Evolutionary conservation across 92 coral and sea anemone species (phyloP), one percentile per base, ranked within the genome.

Genomic region (Desmophyllum pertusum): DNA sequence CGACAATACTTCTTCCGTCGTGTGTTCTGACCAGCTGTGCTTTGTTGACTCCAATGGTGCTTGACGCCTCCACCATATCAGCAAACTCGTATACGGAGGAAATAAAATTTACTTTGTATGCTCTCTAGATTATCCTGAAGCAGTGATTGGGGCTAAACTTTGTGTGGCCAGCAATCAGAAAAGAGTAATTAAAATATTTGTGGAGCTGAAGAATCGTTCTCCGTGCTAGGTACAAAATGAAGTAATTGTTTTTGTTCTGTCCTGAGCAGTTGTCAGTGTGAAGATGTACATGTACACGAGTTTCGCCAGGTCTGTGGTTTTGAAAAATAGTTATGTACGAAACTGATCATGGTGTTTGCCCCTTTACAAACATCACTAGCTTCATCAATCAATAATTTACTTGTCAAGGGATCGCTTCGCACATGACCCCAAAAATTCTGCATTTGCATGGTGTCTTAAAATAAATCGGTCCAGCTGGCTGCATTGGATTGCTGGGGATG

Each of bases 401-500:
- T n/a, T n/a, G n/a, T n/a, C n/a, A n/a, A n/a, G n/a, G n/a, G n/a
- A n/a, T n/a, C n/a, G n/a, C 91, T 57, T n/a, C n/a, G n/a, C n/a
- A n/a, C n/a, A n/a, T n/a, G n/a, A n/a, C n/a, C n/a, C n/a, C n/a
- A n/a, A n/a, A n/a, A n/a, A n/a, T n/a, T n/a, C n/a, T n/a, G n/a
- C n/a, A n/a, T n/a, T n/a, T n/a, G n/a, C n/a, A n/a, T n/a, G 89
- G 92, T n/a, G 90, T 85, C 73, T 86, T 86, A 40, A 90, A 89
- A 50, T 85, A 89, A 45, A 89, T 89, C 25, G 89, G 92, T 17
- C 92, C 89, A 18, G 89, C n/a, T n/a, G n/a, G 92, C 69, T 89
- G 89, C 82, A 89, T 38, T 3, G 89, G 89, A 39, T 89, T 84
- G 19, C 82, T 53, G 0, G 89, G 89, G 14, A 72, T 2, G 41